phyloP scores from a whole-genome alignment of 2,797 vertebrate genomes.

The Platalea minor region DNA sequence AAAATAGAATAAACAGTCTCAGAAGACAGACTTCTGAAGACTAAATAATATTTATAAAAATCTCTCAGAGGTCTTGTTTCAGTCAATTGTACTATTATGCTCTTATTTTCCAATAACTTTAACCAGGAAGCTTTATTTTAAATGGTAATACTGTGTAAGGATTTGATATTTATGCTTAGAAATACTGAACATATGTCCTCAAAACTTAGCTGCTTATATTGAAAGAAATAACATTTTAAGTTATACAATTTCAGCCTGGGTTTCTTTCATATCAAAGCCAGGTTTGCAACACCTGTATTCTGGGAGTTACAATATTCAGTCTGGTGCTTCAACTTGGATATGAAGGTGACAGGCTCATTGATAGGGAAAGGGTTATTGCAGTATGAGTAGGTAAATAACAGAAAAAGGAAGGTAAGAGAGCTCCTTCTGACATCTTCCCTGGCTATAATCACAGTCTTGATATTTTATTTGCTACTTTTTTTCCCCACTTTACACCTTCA shows the following conservation, averaged over 20 bases:
- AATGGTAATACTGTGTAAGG: background rate
- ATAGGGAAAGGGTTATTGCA: background rate
- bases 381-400: background rate
- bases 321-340: background rate
- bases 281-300: background rate
- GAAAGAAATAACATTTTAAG: background rate
- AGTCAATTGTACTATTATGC: background rate
- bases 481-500: background rate
- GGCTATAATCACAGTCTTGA: background rate
- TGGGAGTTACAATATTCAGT: background rate
- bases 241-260: background rate
- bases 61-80: background rate
- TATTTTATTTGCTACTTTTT: background rate
- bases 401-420: background rate
- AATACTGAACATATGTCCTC: background rate
- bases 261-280: background rate
- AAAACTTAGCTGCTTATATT: background rate
- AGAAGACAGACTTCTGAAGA: background rate
- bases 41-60: background rate
- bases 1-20: background rate
- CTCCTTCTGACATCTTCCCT: background rate
- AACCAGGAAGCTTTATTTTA: background rate
- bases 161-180: background rate
- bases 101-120: background rate
- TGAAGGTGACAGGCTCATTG: background rate